These are phyloP conservation scores for Dasypogon diadema DNA, from an alignment of 2,888 invertebrate genomes.

Conservation along the genomic window DNA sequence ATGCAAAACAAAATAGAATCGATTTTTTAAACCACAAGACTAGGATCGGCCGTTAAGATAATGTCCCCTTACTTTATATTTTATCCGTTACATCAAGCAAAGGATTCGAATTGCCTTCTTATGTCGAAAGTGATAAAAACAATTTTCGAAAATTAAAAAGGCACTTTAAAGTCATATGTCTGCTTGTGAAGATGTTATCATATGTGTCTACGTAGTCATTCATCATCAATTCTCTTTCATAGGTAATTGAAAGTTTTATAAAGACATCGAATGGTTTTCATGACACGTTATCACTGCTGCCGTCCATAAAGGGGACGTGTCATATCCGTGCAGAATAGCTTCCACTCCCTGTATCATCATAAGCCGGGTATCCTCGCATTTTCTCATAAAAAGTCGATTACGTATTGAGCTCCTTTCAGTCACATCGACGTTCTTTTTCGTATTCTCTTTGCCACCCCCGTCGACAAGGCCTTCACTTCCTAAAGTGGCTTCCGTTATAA, in stretches of 20 bases:
- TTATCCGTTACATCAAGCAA: no score
- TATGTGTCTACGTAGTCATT: no score
- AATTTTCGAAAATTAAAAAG: no score
- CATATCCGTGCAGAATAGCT: slow-evolving; percentile 24
- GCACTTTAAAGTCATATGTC: no score
- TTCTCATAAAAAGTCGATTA: slow-evolving; percentile 31
- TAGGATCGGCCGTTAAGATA: no score
- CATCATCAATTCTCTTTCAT: no score
- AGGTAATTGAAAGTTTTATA: slow-evolving; percentile 6
- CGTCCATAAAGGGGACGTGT: slow-evolving; percentile 27
- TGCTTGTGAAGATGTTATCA: no score
- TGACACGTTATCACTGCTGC: slow-evolving; percentile 32
- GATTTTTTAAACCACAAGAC: no score
- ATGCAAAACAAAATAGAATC: no score
- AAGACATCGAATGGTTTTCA: slow-evolving; percentile 3
- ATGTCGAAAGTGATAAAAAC: no score
- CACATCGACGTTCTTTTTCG: slow-evolving; percentile 1
- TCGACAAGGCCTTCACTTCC: background rate
- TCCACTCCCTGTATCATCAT: background rate
- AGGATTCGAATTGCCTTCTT: no score
- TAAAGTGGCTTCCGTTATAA: slow-evolving; percentile 28
- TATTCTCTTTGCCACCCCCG: slow-evolving; percentile 2
- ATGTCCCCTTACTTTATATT: no score
- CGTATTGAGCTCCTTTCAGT: slow-evolving; percentile 15
- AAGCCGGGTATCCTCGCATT: background rate